These are phyloP conservation scores for Drosophila rhopaloa DNA, from an alignment of 1,140 invertebrate genomes.

Conservation along the genomic window DNA sequence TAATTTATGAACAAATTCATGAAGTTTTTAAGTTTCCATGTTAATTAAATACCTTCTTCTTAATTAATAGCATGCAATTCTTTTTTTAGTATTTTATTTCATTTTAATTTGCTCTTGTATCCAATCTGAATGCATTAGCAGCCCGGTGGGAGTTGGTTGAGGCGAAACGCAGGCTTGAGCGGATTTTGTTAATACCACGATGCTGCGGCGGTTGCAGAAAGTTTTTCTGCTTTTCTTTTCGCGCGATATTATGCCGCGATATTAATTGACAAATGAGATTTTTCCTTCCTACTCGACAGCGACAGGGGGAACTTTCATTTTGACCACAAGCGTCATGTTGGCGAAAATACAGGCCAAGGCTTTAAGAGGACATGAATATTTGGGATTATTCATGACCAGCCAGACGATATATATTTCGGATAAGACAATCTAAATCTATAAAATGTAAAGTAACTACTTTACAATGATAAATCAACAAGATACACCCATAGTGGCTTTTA, in stretches of 20 bases:
- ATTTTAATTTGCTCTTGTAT: slow-evolving; percentile 9
- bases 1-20: not conserved
- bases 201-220: slow-evolving; percentile 59
- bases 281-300: slow-evolving; percentile 83
- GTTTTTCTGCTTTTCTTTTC: slow-evolving; percentile 72
- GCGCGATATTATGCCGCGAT: slow-evolving; percentile 79
- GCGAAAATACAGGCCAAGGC: slow-evolving; percentile 76
- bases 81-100: not conserved
- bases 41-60: not conserved
- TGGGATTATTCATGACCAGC: slow-evolving; percentile 45
- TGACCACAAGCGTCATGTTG: slow-evolving; percentile 73
- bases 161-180: slow-evolving; percentile 41
- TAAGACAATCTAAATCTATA: slow-evolving; percentile 23
- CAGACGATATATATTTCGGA: slow-evolving; percentile 18
- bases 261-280: slow-evolving; percentile 84
- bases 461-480: not conserved
- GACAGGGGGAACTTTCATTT: slow-evolving; percentile 83
- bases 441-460: slow-evolving; percentile 7
- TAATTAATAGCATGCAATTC: slow-evolving; percentile 11
- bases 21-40: not conserved
- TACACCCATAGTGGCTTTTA: not conserved
- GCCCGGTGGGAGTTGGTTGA: slow-evolving; percentile 36
- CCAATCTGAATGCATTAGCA: slow-evolving; percentile 43
- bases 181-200: slow-evolving; percentile 73
- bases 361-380: slow-evolving; percentile 42